Evolutionary conservation across 2,797 vertebrate species (phyloP).

Genomic region (Aulostomus chinensis): DNA sequence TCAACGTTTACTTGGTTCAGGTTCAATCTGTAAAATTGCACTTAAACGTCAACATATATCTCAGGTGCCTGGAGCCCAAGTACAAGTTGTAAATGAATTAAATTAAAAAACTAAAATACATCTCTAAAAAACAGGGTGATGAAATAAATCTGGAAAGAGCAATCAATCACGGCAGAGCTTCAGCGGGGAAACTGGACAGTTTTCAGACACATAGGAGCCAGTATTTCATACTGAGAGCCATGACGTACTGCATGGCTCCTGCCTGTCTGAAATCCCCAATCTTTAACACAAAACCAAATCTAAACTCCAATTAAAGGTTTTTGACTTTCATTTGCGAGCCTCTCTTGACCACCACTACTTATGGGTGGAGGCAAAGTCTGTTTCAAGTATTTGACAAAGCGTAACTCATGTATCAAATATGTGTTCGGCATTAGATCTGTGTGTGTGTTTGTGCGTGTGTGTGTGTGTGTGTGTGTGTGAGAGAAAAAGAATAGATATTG

Average conservation of each 20-base stretch:
- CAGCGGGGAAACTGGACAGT: slow-evolving; percentile 72
- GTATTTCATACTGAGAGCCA: slow-evolving; percentile 73
- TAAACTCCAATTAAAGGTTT: slow-evolving; percentile 76
- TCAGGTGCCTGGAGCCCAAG: slow-evolving; percentile 54
- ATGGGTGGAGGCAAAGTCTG: slow-evolving; percentile 66
- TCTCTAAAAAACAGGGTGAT: slow-evolving; percentile 65
- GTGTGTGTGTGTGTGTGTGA: slow-evolving; percentile 39
- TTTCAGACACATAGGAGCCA: slow-evolving; percentile 83
- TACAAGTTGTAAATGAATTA: slow-evolving; percentile 52
- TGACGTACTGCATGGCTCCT: slow-evolving; percentile 79
- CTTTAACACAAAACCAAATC: slow-evolving; percentile 78
- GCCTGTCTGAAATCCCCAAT: slow-evolving; percentile 81
- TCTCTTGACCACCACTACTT: slow-evolving; percentile 71
- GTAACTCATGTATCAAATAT: slow-evolving; percentile 65
- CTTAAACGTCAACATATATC: slow-evolving; percentile 37
- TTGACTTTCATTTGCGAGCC: slow-evolving; percentile 70
- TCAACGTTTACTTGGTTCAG: slow-evolving; percentile 16
- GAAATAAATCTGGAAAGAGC: slow-evolving; percentile 77
- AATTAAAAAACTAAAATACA: slow-evolving; percentile 42
- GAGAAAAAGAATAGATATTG: slow-evolving; percentile 20
- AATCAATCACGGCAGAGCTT: slow-evolving; percentile 77
- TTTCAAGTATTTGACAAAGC: slow-evolving; percentile 73
- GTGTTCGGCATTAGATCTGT: slow-evolving; percentile 50
- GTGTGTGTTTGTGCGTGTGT: slow-evolving; percentile 18
- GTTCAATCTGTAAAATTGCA: slow-evolving; percentile 31